Base-by-base conservation (phyloP, 2,888 invertebrate species). In the Tigriopus californicus region DNA sequence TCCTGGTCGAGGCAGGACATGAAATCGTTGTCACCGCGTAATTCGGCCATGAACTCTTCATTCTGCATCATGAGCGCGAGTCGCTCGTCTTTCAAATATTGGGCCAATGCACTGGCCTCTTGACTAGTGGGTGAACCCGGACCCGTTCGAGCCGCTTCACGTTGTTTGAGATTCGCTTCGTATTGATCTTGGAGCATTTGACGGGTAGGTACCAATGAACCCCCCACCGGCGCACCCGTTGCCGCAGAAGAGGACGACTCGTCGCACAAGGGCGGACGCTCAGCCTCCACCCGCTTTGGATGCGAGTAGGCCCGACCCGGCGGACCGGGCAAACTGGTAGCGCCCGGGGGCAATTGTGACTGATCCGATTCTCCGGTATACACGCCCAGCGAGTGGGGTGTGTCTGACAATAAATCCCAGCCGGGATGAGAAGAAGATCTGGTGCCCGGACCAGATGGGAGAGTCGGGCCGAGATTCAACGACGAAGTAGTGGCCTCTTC, bases 51-150 rank as follows among this genome's bases (percentile, higher is more conserved):
- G 66, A 90, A 90, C 71, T 91, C 90, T 68, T 87, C 85, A 67
- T 90, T 90, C 70, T 90, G 90, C 60, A 90, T 74, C 71, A 87
- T 81, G 62, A 88, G 77, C 0, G 89, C 89, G 63, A 87, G 83
- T 63, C 82, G 77, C 68, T 90, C 88, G 68, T 90, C 90, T 64
- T 89, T 88, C 67, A 88, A 76, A 65, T 83, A 81, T 64, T 72
- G 73, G 4, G 70, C 68, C 62, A 71, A 62, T 53, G 72, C 73
- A 33, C 33, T 33, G 13, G 73, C 70, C 63, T 74, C 73, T 40
- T 68, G 66, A 51, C 67, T 68, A 41, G 62, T 62, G 8, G 33
- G 33, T 33, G 33, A 33, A 22, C 60, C 55, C 5, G 66, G 67
- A 5, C 33, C 33, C 58, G 58, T 65, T 60, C 62, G 67, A 40